Percentiles rank a stretch among this genome's conserved stretches.
These are phyloP conservation scores for Sturnira hondurensis DNA, from an alignment of 2,113 vertebrate species.

Conservation along the genomic window DNA sequence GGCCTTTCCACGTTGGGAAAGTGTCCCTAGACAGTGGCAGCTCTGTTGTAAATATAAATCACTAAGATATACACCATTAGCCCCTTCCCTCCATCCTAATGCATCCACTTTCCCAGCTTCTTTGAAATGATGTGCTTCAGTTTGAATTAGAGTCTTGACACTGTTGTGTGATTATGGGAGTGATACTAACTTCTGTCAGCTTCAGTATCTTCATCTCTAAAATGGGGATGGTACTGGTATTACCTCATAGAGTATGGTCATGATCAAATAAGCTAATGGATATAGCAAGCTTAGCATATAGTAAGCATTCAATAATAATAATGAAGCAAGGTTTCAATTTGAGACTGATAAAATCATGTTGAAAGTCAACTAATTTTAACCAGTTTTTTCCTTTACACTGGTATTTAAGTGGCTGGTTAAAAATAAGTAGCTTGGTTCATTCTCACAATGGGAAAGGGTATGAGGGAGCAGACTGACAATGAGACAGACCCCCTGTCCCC, in stretches of 20 bases:
- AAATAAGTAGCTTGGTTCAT: neutral
- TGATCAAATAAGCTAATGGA: neutral
- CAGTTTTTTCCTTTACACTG: neutral
- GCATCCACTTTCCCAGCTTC: neutral
- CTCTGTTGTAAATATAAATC: conserved; percentile 52
- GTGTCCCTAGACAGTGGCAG: neutral
- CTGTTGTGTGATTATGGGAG: neutral
- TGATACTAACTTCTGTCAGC: neutral
- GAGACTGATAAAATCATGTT: neutral
- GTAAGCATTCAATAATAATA: neutral
- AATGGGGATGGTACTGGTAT: neutral
- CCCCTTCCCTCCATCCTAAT: neutral
- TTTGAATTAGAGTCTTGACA: neutral
- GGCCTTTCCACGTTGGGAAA: conserved; percentile 27
- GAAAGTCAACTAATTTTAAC: neutral
- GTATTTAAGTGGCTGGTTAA: neutral
- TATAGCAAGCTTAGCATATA: neutral
- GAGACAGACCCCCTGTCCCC: neutral
- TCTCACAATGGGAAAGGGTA: neutral
- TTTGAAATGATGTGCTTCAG: neutral
- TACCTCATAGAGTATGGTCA: neutral
- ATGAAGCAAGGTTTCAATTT: neutral
- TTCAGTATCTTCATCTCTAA: neutral
- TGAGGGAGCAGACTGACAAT: neutral
- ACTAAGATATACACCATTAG: neutral